Base-by-base conservation (phyloP, 2,113 vertebrate genomes). In the Uria aalge region DNA sequence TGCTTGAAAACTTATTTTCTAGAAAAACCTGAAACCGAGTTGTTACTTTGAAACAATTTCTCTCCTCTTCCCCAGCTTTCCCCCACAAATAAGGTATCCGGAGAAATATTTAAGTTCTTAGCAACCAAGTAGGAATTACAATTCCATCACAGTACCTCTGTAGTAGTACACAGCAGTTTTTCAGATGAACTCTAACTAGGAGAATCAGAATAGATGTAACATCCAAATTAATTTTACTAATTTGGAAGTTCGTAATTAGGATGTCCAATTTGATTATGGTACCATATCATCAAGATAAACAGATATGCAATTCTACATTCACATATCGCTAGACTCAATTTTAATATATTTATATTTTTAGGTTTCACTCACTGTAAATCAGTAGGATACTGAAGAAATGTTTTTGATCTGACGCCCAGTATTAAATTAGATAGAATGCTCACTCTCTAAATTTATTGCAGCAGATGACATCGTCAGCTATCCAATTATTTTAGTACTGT, bases 401-500 rank as follows among this genome's bases (percentile, higher is more conserved):
- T 56, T 96, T 94, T 97, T 97, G 78, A 96, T 97, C 62, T 92
- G 48, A 63, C 72, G 34, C 76, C 94, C 88, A 75, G 47, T 90
- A 95, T 91, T 94, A 96, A 97, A 96, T 97, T 96, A 96, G 80
- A 96, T 88, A 1, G 1, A 97, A 94, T 92, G 90, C 47, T 96
- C 75, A 60, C 60, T 93, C 45, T 94, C 84, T 96, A 92, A 94
- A 96, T 97, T 94, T 96, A 93, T 93, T 97, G 57, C 86, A 97
- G 88, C 47, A 92, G 66, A 98, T 94, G 68, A 96, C 90, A 77
- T 90, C 1, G 10, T 97, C 88, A 97, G 56, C 90, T 93, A 87
- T 86, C 67, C 80, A 97, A 93, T 96, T 97, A 97, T 95, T 97
- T 96, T 94, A 96, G 93, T 81, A 91, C 53, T 92, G 74, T 92